Conservation (phyloP, 2,797 vertebrate species). For the Amphiprion clarkii region DNA sequence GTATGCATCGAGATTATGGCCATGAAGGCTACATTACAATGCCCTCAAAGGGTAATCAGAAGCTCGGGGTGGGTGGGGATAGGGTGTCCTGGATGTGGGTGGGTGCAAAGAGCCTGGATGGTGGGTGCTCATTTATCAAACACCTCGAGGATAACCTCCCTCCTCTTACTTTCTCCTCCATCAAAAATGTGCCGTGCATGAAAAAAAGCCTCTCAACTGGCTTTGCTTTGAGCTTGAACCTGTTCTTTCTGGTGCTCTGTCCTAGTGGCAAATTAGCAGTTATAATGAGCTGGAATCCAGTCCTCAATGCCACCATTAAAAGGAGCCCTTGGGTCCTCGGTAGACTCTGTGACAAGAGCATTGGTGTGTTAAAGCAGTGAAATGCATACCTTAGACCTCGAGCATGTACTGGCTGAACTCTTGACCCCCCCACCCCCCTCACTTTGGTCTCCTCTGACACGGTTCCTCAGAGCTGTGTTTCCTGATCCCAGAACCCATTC, state of each 20-base stretch:
- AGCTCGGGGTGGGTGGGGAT: conserved; percentile 39
- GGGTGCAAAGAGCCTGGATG: conserved; percentile 40
- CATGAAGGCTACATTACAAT: conserved; percentile 47
- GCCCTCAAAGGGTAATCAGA: conserved; percentile 69
- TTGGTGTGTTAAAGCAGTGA: conserved; percentile 46
- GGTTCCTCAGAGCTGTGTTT: conserved; percentile 47
- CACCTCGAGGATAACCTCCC: conserved; percentile 59
- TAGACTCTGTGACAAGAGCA: conserved; percentile 47
- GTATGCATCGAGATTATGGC: conserved; percentile 49
- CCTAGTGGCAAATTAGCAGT: conserved; percentile 66
- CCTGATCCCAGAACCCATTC: conserved; percentile 67
- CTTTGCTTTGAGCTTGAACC: conserved; percentile 61
- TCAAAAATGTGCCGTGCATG: conserved; percentile 50
- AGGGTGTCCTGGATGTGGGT: conserved; percentile 48
- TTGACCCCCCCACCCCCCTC: conserved; percentile 54
- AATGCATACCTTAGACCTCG: conserved; percentile 51
- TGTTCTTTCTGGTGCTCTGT: conserved; percentile 41
- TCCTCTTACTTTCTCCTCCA: conserved; percentile 39
- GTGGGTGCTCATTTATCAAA: conserved; percentile 71
- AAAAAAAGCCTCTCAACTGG: conserved; percentile 31
- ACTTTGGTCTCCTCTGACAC: conserved; percentile 44
- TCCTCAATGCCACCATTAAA: conserved; percentile 72
- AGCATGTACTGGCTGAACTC: conserved; percentile 67
- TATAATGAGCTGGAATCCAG: conserved; percentile 69
- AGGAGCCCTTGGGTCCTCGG: conserved; percentile 61